Conservation (phyloP, 2,797 vertebrate species). For the Tadarida brasiliensis region DNA sequence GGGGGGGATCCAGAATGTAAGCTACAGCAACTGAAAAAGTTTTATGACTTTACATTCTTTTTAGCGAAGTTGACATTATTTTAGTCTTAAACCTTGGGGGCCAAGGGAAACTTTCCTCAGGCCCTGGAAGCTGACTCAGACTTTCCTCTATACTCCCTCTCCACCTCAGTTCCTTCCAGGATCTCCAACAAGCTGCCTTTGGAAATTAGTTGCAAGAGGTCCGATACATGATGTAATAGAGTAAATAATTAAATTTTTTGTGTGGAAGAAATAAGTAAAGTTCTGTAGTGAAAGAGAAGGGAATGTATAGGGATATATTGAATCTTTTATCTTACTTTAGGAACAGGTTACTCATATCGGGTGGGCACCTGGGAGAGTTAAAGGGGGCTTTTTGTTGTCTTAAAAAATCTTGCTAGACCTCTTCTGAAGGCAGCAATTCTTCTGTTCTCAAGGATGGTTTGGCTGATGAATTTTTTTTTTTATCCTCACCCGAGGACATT, state of each 20-base stretch:
- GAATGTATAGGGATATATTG: not conserved
- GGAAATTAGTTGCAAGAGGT: slow-evolving; percentile 6
- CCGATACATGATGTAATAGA: not conserved
- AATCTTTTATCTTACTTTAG: not conserved
- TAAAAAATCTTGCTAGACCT: not conserved
- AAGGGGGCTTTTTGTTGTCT: not conserved
- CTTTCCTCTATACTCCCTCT: not conserved
- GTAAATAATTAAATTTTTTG: not conserved
- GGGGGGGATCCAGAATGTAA: not conserved
- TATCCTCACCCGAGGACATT: no score
- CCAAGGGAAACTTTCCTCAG: not conserved
- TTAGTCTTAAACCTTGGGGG: not conserved
- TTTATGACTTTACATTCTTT: slow-evolving; percentile 26
- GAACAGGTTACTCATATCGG: not conserved
- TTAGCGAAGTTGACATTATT: not conserved
- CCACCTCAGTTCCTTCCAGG: not conserved
- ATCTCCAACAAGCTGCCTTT: not conserved
- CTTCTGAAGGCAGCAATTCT: not conserved
- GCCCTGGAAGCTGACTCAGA: not conserved
- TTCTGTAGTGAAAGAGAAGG: not conserved
- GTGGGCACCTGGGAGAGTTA: not conserved
- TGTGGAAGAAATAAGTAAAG: slow-evolving; percentile 30
- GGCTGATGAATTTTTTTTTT: not conserved
- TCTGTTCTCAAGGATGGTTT: not conserved
- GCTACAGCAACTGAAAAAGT: not conserved